These are phyloP conservation scores for Arge pagana DNA, from an alignment of 2,888 invertebrate species.

Conservation along the genomic window DNA sequence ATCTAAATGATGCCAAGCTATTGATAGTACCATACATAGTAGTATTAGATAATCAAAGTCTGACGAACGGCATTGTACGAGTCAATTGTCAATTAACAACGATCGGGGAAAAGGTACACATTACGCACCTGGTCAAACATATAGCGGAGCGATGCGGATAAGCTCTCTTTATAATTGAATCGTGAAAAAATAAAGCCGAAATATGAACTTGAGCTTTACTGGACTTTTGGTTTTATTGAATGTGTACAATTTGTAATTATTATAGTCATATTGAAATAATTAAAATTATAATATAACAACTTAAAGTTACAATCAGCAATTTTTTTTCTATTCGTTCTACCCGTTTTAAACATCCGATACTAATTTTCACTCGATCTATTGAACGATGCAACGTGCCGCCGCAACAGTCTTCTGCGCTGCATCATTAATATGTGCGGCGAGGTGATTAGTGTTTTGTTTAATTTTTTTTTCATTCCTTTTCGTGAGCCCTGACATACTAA, in stretches of 20 bases:
- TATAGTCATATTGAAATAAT: slow-evolving; percentile 39
- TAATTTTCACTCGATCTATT: slow-evolving; percentile 9
- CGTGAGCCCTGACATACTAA: slow-evolving; percentile 2
- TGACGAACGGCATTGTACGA: slow-evolving; percentile 72
- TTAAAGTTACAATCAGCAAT: slow-evolving; percentile 36
- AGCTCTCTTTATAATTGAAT: too few relatives aligned
- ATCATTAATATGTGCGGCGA: slow-evolving; percentile 1
- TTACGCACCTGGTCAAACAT: slow-evolving; percentile 46
- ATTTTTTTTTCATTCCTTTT: too few relatives aligned
- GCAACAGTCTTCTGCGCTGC: neutral
- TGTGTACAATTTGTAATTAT: slow-evolving; percentile 26
- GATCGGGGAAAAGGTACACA: slow-evolving; percentile 48
- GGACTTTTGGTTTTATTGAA: slow-evolving; percentile 38
- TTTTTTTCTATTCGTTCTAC: slow-evolving; percentile 20
- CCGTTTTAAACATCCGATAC: slow-evolving; percentile 14
- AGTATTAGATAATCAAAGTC: slow-evolving; percentile 69
- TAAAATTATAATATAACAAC: slow-evolving; percentile 43
- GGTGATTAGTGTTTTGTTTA: neutral
- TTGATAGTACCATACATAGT: slow-evolving; percentile 71
- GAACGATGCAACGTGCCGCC: neutral
- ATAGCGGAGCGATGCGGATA: slow-evolving; percentile 31
- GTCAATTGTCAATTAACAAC: slow-evolving; percentile 61
- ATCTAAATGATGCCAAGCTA: slow-evolving; percentile 44
- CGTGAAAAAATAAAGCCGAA: slow-evolving; percentile 40
- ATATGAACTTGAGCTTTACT: slow-evolving; percentile 48